Evolutionary conservation across 2,888 invertebrate genomes (phyloP).

Genomic region (Tachina lurida): DNA sequence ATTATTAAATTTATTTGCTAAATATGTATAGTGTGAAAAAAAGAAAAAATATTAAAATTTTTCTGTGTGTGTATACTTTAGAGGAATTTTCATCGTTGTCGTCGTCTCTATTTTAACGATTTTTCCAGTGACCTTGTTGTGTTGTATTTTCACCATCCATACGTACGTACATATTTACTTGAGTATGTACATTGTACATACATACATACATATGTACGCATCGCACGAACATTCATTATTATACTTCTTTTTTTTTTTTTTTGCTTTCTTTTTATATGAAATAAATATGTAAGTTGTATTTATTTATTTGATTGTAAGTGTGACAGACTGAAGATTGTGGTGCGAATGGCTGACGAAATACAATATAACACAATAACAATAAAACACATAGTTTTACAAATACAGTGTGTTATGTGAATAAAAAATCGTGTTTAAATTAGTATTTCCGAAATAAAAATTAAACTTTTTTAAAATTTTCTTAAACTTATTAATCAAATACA

Average conservation of each 20-base stretch:
- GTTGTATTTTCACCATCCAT: constrained; percentile 72
- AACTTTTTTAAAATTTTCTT: too few relatives aligned
- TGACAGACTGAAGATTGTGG: constrained; percentile 27
- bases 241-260: constrained; percentile 23
- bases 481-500: too few relatives aligned
- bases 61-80: constrained; percentile 76
- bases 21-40: constrained; percentile 49
- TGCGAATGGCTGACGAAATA: constrained; percentile 51
- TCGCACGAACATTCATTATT: constrained; percentile 21
- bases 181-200: constrained; percentile 2
- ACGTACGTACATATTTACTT: not conserved
- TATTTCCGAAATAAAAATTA: too few relatives aligned
- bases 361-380: constrained; percentile 11
- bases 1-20: constrained; percentile 15
- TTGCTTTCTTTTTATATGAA: constrained; percentile 29
- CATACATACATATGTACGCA: constrained; percentile 2
- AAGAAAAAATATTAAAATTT: constrained; percentile 55
- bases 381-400: not conserved
- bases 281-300: not conserved
- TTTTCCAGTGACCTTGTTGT: constrained; percentile 83
- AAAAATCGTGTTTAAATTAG: not conserved
- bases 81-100: constrained; percentile 70
- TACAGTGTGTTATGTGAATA: constrained; percentile 11
- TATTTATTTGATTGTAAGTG: not conserved
- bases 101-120: constrained; percentile 79